Base-by-base conservation (phyloP, 2,888 invertebrate genomes). In the Dorcus parallelipipedus region DNA sequence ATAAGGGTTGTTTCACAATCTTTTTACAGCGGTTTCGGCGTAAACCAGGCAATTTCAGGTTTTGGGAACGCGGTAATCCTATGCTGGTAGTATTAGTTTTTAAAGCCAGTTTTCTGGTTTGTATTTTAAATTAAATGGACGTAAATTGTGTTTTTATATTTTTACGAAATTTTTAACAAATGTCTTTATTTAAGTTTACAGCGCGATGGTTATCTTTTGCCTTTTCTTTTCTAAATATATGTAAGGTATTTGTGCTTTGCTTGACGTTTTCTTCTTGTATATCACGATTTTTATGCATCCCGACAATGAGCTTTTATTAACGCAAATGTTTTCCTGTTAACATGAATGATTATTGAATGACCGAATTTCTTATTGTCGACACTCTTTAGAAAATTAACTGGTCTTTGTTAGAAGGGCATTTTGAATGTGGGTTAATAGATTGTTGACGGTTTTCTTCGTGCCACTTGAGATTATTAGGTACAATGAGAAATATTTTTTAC, bases 141-240 rank as follows among this genome's bases (percentile, higher is more conserved):
- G 63, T 67, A 68, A 67, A 67, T 64, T 67, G 65, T 68, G 64
- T 65, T 67, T 64, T 64, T 64, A 64, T 64, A 60, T 67, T 64
- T 64, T 64, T 62, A 64, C 58, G 63, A 62, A 62, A 64, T 61
- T 51, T 54, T 62, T 55, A 66, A 67, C 69, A 68, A 69, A 69
- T 67, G 67, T 68, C 67, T 68, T 63, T 65, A 69, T 69, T 68
- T 64, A 56, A 54, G 62, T 56, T 61, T 60, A 60, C 62, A 64
- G 41, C 14, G 7, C 41, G 41, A 41, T 41, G n/a, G n/a, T 41
- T 41, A 41, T 41, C 41, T 41, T 41, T 41, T 14, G 4, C n/a
- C 10, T 41, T 41, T 10, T 41, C 10, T 7, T 14, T 41, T 10
- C 26, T 33, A 0, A 7, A 33, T 33, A 41, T 10, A 41, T n/a